Evolutionary conservation across 1,140 invertebrate genomes (phyloP).

Genomic region (Branchinecta lindahli): DNA sequence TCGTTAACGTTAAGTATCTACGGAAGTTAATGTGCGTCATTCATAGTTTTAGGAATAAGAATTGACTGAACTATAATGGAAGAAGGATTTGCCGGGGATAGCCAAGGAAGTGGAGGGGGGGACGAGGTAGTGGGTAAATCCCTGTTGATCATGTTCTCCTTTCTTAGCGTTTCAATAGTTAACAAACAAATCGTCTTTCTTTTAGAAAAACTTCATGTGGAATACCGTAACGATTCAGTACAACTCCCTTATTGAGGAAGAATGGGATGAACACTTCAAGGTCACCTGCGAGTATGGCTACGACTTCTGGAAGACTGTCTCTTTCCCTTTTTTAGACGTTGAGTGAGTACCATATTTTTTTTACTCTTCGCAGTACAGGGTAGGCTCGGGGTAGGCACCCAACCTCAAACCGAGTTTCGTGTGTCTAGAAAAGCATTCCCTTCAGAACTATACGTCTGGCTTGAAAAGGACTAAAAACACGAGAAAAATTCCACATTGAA

Average conservation of each 20-base stretch:
- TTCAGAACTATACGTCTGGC: too few relatives aligned
- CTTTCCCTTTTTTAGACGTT: constrained; percentile 82
- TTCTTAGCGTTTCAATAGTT: not conserved
- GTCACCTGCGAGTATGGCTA: constrained; percentile 93
- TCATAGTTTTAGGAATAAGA: too few relatives aligned
- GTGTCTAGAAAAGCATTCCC: too few relatives aligned
- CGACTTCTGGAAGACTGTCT: constrained; percentile 91
- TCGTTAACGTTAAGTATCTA: too few relatives aligned
- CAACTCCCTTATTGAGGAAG: constrained; percentile 80
- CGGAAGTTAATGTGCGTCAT: too few relatives aligned
- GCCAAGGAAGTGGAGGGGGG: too few relatives aligned
- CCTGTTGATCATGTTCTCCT: not conserved
- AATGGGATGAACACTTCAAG: constrained; percentile 86
- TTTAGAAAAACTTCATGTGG: constrained; percentile 84
- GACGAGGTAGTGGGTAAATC: not conserved
- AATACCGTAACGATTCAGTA: constrained; percentile 88
- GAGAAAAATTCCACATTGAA: too few relatives aligned
- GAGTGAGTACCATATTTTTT: constrained; percentile 50
- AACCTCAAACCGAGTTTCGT: too few relatives aligned
- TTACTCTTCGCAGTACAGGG: not conserved
- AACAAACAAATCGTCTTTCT: constrained; percentile 21
- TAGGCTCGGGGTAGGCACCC: too few relatives aligned
- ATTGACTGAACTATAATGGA: too few relatives aligned
- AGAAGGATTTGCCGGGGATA: too few relatives aligned
- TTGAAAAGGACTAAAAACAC: too few relatives aligned